Percentiles rank a stretch among this genome's conserved stretches.
phyloP scores from a whole-genome alignment of 1,140 invertebrate genomes.

The Manduca sexta region DNA sequence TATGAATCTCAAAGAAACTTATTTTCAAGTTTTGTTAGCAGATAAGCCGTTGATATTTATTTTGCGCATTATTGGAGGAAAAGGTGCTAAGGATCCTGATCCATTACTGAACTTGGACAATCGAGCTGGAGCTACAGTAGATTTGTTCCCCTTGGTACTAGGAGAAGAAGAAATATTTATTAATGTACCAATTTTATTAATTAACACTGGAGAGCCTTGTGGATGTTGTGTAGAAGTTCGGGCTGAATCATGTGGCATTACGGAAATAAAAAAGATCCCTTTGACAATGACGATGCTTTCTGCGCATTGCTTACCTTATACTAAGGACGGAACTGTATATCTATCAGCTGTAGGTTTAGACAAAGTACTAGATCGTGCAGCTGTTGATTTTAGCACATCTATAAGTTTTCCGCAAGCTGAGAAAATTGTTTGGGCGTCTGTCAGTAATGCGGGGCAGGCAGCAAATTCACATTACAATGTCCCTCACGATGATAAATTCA shows the following conservation, averaged over 20 bases:
- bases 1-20: slow-evolving; percentile 38
- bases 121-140: slow-evolving; percentile 44
- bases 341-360: slow-evolving; percentile 41
- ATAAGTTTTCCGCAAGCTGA: slow-evolving; percentile 29
- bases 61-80: slow-evolving; percentile 32
- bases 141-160: slow-evolving; percentile 51
- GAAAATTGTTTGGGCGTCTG: slow-evolving; percentile 49
- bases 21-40: slow-evolving; percentile 26
- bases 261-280: slow-evolving; percentile 23
- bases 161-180: slow-evolving; percentile 42
- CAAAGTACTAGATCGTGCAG: slow-evolving; percentile 23
- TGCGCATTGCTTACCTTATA: slow-evolving; percentile 47
- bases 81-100: slow-evolving; percentile 45
- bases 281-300: slow-evolving; percentile 51
- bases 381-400: slow-evolving; percentile 52
- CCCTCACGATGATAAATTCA: slow-evolving; percentile 42
- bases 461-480: slow-evolving; percentile 36
- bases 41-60: slow-evolving; percentile 46
- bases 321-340: slow-evolving; percentile 50
- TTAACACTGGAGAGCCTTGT: slow-evolving; percentile 29
- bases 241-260: slow-evolving; percentile 16
- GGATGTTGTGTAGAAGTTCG: slow-evolving; percentile 29
- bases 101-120: slow-evolving; percentile 51
- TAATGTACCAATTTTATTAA: slow-evolving; percentile 29
- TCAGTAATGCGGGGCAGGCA: slow-evolving; percentile 33